Percentiles rank a stretch among this genome's conserved stretches.
Conservation (phyloP, 2,888 invertebrate species). For the Deroplatys truncata region DNA sequence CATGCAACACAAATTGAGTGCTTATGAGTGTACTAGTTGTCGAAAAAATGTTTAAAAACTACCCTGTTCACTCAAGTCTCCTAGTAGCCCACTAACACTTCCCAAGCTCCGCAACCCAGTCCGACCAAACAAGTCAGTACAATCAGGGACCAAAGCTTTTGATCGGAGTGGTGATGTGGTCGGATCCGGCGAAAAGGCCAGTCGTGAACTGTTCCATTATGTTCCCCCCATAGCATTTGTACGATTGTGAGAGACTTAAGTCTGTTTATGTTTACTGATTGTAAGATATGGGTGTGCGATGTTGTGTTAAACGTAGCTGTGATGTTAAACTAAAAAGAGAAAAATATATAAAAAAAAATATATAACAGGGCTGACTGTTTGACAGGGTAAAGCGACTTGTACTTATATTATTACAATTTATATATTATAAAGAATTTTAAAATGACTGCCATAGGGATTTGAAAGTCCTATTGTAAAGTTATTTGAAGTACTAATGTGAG, state of each 20-base stretch:
- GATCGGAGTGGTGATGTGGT: neutral
- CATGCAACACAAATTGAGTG: neutral
- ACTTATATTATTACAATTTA: constrained; percentile 15
- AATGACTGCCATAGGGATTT: constrained; percentile 20
- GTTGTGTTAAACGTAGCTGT: neutral
- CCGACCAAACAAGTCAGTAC: neutral
- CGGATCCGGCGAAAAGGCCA: neutral
- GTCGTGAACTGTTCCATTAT: neutral
- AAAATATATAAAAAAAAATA: neutral
- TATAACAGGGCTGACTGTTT: constrained; percentile 27
- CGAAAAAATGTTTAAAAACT: too few relatives aligned
- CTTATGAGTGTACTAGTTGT: neutral
- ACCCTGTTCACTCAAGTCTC: too few relatives aligned
- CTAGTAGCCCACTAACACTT: neutral
- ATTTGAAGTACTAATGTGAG: neutral
- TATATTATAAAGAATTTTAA: neutral
- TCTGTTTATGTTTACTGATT: neutral
- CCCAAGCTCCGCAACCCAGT: neutral
- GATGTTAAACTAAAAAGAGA: constrained; percentile 9
- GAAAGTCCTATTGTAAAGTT: constrained; percentile 12
- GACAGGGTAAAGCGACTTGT: constrained; percentile 26
- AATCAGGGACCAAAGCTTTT: constrained; percentile 3
- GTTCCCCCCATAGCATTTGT: constrained; percentile 3
- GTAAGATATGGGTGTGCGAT: constrained; percentile 1
- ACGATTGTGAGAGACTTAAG: constrained; percentile 2